Evolutionary conservation across 2,888 invertebrate genomes (phyloP), one percentile per base, ranked within the genome.

Genomic region (Cerceris ruficornis): DNA sequence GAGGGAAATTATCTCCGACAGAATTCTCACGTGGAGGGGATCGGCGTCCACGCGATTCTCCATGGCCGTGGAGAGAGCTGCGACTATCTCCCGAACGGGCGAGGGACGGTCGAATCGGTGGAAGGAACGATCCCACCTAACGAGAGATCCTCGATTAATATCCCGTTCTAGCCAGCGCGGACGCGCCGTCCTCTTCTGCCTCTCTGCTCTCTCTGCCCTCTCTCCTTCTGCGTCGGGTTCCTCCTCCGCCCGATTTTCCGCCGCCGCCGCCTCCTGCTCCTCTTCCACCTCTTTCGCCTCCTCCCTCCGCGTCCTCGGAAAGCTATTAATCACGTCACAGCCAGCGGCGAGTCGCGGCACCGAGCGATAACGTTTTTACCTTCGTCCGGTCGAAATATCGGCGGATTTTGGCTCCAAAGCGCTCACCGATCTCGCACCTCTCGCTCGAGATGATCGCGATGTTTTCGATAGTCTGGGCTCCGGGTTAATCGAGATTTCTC

Each of bases 301-400:
- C 9, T 8, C 46, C 13, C 6, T 69, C 72, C 72, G 75, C 72
- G 69, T 68, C 50, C 77, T 54, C 58, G 74, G 66, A 42, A 70
- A 70, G 77, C 79, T 78, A 85, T 85, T 85, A 85, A 85, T 85
- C 84, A 85, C 69, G 61, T 55, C 14, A 61, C 57, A 74, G 69
- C 81, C 75, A 79, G 55, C 75, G 69, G 75, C 73, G 78, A 83
- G 59, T 77, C 72, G 69, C 81, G 69, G 75, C 74, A 61, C 64
- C 64, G 59, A 61, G 67, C 81, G 85, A 83, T 85, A 85, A 85
- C 76, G 60, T 85, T 83, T 85, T 85, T 83, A 76, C 69, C 69
- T 28, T 28, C 28, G 28, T 28, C 28, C 28, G 28, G 71, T 52
- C 39, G 43, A 61, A 80, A 78, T 74, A 80, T 82, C 70, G 64